phyloP scores from a whole-genome alignment of 2,797 vertebrate genomes.

The Cheirogaleus major region DNA sequence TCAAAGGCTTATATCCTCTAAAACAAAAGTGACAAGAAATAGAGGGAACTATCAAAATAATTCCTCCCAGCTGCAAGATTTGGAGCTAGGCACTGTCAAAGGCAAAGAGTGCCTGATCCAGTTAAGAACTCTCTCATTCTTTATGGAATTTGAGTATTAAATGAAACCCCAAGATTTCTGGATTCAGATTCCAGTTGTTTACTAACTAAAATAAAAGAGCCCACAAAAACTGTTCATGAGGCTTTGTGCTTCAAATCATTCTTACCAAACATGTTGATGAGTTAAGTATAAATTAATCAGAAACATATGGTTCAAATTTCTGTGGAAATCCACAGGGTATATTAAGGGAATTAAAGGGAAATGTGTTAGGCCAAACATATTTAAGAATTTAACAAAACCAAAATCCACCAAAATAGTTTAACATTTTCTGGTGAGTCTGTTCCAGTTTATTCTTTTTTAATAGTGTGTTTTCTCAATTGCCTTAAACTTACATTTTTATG shows the following conservation, averaged over 20 bases:
- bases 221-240: constrained; percentile 54
- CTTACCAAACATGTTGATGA: constrained; percentile 79
- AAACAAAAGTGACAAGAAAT: constrained; percentile 70
- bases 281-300: constrained; percentile 79
- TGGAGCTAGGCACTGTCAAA: constrained; percentile 35
- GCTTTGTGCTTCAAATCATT: constrained; percentile 66
- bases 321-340: constrained; percentile 79
- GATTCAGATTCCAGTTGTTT: constrained; percentile 73
- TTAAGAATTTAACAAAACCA: constrained; percentile 78
- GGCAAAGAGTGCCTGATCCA: constrained; percentile 55
- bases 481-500: constrained; percentile 55
- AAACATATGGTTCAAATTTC: constrained; percentile 80
- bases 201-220: constrained; percentile 65
- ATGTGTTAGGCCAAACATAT: constrained; percentile 80
- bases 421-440: constrained; percentile 66
- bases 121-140: constrained; percentile 53
- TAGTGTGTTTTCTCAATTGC: constrained; percentile 46
- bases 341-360: constrained; percentile 80
- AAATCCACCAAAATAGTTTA: constrained; percentile 78
- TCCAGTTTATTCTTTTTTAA: constrained; percentile 67
- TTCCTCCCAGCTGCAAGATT: constrained; percentile 73
- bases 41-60: constrained; percentile 65
- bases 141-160: constrained; percentile 67
- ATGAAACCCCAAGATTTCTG: constrained; percentile 62
- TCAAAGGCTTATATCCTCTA: constrained; percentile 62